Percentiles rank a stretch among this genome's conserved stretches.
Conservation (phyloP, 2,113 vertebrate genomes). For the Nannobrachium achirus region DNA sequence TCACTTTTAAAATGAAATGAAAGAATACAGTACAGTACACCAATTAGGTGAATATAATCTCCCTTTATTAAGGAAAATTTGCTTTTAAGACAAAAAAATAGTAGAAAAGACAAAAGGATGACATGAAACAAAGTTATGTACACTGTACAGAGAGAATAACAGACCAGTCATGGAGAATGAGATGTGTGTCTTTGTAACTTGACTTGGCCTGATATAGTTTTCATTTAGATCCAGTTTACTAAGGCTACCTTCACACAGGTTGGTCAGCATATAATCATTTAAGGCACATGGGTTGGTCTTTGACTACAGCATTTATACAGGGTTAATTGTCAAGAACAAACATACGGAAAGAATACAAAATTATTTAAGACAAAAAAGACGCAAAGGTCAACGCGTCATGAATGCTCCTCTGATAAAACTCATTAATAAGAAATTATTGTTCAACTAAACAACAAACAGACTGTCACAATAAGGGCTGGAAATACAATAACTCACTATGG, state of each 20-base stretch:
- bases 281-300: slow-evolving; percentile 72
- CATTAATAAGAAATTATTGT: background rate
- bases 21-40: background rate
- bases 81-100: slow-evolving; percentile 30
- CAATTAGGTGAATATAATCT: slow-evolving; percentile 29
- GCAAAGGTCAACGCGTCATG: slow-evolving; percentile 3
- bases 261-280: slow-evolving; percentile 44
- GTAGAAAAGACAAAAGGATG: slow-evolving; percentile 49
- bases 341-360: slow-evolving; percentile 48
- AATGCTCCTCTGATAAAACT: slow-evolving; percentile 3
- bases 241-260: slow-evolving; percentile 52
- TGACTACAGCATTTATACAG: slow-evolving; percentile 36
- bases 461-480: background rate
- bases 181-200: slow-evolving; percentile 15
- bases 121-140: slow-evolving; percentile 53
- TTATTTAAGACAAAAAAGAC: background rate
- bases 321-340: slow-evolving; percentile 43
- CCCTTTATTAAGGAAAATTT: slow-evolving; percentile 61
- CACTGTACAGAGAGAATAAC: slow-evolving; percentile 63
- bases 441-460: slow-evolving; percentile 14
- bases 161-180: slow-evolving; percentile 29
- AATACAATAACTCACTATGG: background rate
- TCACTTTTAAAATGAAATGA: background rate
- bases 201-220: slow-evolving; percentile 32
- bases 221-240: slow-evolving; percentile 52